A percentile compares a stretch with the other conserved stretches of the same genome.
These are phyloP conservation scores for Eilema depressum DNA, from an alignment of 2,888 invertebrate species.

Conservation along the genomic window DNA sequence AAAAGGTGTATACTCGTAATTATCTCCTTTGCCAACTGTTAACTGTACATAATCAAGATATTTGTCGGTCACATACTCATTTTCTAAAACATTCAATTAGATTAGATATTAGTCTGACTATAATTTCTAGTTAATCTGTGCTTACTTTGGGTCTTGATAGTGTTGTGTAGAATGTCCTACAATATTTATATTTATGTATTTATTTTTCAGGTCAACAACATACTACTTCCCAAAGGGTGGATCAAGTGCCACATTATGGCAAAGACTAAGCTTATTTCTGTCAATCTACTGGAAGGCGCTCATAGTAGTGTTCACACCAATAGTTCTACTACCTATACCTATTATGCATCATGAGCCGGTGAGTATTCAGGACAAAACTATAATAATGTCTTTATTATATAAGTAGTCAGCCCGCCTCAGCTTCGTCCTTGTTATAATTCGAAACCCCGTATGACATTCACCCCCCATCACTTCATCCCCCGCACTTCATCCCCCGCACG, in stretches of 20 bases:
- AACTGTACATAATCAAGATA: too few relatives aligned
- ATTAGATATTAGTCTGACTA: not conserved
- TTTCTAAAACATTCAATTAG: not conserved
- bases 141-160: too few relatives aligned
- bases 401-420: not conserved
- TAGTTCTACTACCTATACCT: slow-evolving; percentile 90
- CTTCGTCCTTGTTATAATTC: too few relatives aligned
- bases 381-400: not conserved
- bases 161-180: too few relatives aligned
- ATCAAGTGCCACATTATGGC: slow-evolving; percentile 71
- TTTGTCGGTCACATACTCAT: too few relatives aligned
- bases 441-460: too few relatives aligned
- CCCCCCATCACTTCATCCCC: too few relatives aligned
- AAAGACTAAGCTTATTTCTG: slow-evolving; percentile 82
- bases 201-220: slow-evolving; percentile 76
- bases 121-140: too few relatives aligned
- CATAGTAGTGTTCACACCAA: slow-evolving; percentile 90
- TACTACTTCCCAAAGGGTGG: slow-evolving; percentile 79
- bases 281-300: slow-evolving; percentile 92
- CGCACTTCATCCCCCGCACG: too few relatives aligned
- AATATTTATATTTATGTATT: too few relatives aligned
- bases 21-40: too few relatives aligned
- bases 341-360: slow-evolving; percentile 86
- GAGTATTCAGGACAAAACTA: slow-evolving; percentile 52
- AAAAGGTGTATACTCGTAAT: too few relatives aligned